phyloP scores from a whole-genome alignment of 2,113 vertebrate species.

The Poeciliopsis occidentalis region DNA sequence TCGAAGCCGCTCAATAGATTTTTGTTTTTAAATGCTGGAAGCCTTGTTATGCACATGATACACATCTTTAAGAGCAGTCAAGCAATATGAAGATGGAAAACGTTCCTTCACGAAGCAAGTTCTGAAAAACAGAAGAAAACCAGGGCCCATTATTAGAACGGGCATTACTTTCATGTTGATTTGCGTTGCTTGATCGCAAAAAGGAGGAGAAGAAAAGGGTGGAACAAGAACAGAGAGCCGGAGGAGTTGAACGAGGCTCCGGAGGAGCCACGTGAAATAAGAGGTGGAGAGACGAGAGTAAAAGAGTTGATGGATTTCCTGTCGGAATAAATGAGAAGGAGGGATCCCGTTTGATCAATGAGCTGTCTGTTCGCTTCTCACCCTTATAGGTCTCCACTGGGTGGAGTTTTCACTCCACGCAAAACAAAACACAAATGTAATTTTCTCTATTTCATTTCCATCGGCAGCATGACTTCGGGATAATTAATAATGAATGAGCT shows the following conservation, averaged over 20 bases:
- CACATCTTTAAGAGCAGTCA: background rate
- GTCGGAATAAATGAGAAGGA: slow-evolving; percentile 75
- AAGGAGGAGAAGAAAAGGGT: slow-evolving; percentile 21
- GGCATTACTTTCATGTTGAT: slow-evolving; percentile 6
- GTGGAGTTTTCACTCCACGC: slow-evolving; percentile 48
- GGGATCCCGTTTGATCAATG: slow-evolving; percentile 80
- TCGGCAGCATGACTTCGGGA: slow-evolving; percentile 19
- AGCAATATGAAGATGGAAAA: background rate
- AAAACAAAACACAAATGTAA: slow-evolving; percentile 52
- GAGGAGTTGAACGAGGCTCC: slow-evolving; percentile 24
- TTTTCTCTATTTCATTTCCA: slow-evolving; percentile 49
- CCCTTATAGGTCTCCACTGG: slow-evolving; percentile 53
- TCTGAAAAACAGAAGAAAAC: background rate
- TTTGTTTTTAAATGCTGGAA: background rate
- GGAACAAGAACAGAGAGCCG: slow-evolving; percentile 18
- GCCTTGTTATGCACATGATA: background rate
- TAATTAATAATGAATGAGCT: slow-evolving; percentile 46
- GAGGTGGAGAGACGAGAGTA: slow-evolving; percentile 71
- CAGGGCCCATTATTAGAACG: slow-evolving; percentile 3
- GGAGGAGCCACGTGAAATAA: slow-evolving; percentile 53
- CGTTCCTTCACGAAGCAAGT: background rate
- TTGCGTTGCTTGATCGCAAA: slow-evolving; percentile 36
- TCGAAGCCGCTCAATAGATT: background rate
- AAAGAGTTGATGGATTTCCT: slow-evolving; percentile 78
- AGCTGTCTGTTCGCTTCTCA: slow-evolving; percentile 64